Base-by-base conservation (phyloP, 2,113 vertebrate species). In the Hydrochoerus hydrochaeris region DNA sequence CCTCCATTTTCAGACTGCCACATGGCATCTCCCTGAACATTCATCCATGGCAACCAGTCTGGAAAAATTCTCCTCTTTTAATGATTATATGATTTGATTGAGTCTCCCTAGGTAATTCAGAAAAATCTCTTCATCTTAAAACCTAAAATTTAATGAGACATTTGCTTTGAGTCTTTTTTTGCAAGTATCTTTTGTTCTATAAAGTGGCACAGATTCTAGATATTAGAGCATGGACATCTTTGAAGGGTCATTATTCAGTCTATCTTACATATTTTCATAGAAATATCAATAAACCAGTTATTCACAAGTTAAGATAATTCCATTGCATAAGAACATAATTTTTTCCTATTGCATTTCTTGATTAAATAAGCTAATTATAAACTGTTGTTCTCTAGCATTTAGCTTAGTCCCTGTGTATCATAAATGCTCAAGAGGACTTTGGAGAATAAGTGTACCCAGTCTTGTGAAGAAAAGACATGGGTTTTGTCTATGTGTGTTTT, bases 111-210 rank as follows among this genome's bases (percentile, higher is more conserved):
- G 22, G 9, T 54, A n/a, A 91, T 71, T 12, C 58, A 46, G 60
- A 57, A n/a, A 62, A 81, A 4, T 52, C 44, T 86, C 52, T 22
- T 58, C 58, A 67, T 82, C 32, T 30, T 30, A 82, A 57, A 12
- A 57, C n/a, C 24, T 13, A 63, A 49, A 65, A 80, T 57, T 83
- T 69, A 46, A 83, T 91, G 65, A 44, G 13, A 49, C n/a, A 44
- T 83, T 20, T 82, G 20, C 46, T 91, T 84, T 91, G 87, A 83
- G 28, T 32, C 52, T 52, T 90, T 87, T 96, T 52, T 35, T 8
- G 49, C 32, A 62, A 94, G 52, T 82, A 13, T 7, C 35, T 62
- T 78, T 78, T 49, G 49, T 52, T 32, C 3, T 60, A 22, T 69
- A 57, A 78, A 8, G 5, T 35, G 78, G 85, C 71, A 85, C n/a